Base-by-base conservation (phyloP, 2,113 vertebrate genomes). In the Emydura subglobosa region DNA sequence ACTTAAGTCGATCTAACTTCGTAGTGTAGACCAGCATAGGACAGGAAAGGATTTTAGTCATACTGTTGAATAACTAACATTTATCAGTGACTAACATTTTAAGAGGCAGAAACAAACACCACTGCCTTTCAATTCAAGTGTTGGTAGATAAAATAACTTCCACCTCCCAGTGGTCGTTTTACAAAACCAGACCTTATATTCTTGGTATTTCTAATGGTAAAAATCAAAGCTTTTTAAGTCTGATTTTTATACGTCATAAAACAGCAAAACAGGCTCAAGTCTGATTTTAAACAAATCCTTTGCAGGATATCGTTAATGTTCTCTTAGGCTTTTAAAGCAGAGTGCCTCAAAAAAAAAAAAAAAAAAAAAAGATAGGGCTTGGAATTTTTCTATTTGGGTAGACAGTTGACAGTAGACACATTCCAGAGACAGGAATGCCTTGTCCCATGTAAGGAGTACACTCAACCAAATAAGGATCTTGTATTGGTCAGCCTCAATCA, bases 161-260 rank as follows among this genome's bases (percentile, higher is more conserved):
- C 0, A 0, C 3, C 29, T 4, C 47, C 14, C 6, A 3, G 22
- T 53, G 0, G 3, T 24, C 1, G 5, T 51, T 88, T 85, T 51
- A 80, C 49, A 90, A 88, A 92, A 53, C 1, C 25, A 81, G 1
- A 0, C 0, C 0, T 47, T 78, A 5, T 42, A 79, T 13, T 50
- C 19, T 5, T 19, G 39, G 79, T 2, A 78, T 5, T 53, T 80
- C 31, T 22, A 57, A 44, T 34, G 14, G 59, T 34, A 65, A 65
- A 65, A 95, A 84, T n/a, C 53, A 93, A 86, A 7, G 6, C 13
- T 74, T 57, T 34, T 51, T 2, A 83, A 3, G 53, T 3, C 76
- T 88, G 53, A 4, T 10, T 51, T 90, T 44, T n/a, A 39, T 44
- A 53, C 3, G 79, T 5, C 53, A 34, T 65, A 90, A 87, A 88